Conservation (phyloP, 2,797 vertebrate genomes). For the Coregonus sp. region DNA sequence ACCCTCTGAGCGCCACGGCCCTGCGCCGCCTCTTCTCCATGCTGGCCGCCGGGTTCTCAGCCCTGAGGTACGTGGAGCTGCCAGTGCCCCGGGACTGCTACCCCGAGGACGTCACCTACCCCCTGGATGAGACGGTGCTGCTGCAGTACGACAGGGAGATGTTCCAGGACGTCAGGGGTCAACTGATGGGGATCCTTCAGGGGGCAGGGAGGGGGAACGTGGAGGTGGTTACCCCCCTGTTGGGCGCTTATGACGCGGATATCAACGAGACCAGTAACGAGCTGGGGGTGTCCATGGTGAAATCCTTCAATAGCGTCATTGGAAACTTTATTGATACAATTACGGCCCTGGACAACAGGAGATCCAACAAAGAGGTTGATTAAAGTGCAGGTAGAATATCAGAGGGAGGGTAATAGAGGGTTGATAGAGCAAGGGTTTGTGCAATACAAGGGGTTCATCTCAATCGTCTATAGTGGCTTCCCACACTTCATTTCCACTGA, state of each 20-base stretch:
- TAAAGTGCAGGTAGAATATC: neutral
- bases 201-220: slow-evolving; percentile 70
- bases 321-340: slow-evolving; percentile 80
- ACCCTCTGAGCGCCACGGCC: slow-evolving; percentile 82
- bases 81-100: slow-evolving; percentile 93
- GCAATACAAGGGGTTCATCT: neutral
- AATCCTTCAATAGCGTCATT: slow-evolving; percentile 83
- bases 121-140: slow-evolving; percentile 81
- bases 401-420: neutral
- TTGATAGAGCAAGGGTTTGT: neutral
- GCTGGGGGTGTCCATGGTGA: slow-evolving; percentile 84
- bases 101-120: slow-evolving; percentile 79
- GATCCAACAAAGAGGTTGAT: slow-evolving; percentile 41
- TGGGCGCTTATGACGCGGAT: slow-evolving; percentile 87
- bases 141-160: slow-evolving; percentile 79
- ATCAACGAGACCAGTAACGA: slow-evolving; percentile 91
- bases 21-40: slow-evolving; percentile 78
- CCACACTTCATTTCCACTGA: neutral
- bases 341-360: slow-evolving; percentile 53
- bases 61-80: slow-evolving; percentile 83
- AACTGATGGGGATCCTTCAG: slow-evolving; percentile 80
- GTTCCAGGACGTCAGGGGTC: slow-evolving; percentile 76
- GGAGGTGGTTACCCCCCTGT: slow-evolving; percentile 83
- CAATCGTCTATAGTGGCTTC: no score
- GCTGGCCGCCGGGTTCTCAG: slow-evolving; percentile 75